Base-by-base conservation (phyloP, 2,888 invertebrate genomes). In the Dugesia japonica region DNA sequence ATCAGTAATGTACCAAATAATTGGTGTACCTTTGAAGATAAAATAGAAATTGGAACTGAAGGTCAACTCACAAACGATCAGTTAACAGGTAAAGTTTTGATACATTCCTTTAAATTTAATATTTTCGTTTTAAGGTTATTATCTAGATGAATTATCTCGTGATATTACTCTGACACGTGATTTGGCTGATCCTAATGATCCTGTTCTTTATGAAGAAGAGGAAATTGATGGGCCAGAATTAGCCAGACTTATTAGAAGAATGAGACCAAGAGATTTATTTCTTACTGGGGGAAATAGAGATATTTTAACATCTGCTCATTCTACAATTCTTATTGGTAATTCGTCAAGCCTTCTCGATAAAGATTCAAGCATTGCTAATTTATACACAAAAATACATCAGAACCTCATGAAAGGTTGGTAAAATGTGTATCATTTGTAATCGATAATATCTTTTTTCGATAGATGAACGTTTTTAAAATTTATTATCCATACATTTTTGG, bases 201-300 rank as follows among this genome's bases (percentile, higher is more conserved):
- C 56, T n/a, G 56, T 56, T 56, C 56, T 56, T 56, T 56, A 56
- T n/a, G 56, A 56, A 56, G 56, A 56, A 23, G 56, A 56, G 17
- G 56, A 56, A 56, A 56, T 56, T 4, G 56, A 56, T 56, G 56
- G 56, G 4, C 56, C 56, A n/a, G 56, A 56, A 56, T 56, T 56
- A 23, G 56, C 56, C 4, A 56, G 56, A 56, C 56, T 56, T 56
- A 56, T 56, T 56, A 4, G 56, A 20, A 4, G 56, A 56, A 56
- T 56, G 56, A 56, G 56, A 56, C 56, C 56, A 7, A 56, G 56
- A 56, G 56, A 56, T 56, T 56, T 56, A n/a, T 56, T 56, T 23
- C 23, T 56, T 20, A 56, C n/a, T 4, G 56, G 56, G 17, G 56
- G n/a, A 56, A 56, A 56, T n/a, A 4, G 56, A 56, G 56, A 56